These are phyloP conservation scores for Struthidea cinerea DNA, from an alignment of 2,113 vertebrate species.

Conservation along the genomic window DNA sequence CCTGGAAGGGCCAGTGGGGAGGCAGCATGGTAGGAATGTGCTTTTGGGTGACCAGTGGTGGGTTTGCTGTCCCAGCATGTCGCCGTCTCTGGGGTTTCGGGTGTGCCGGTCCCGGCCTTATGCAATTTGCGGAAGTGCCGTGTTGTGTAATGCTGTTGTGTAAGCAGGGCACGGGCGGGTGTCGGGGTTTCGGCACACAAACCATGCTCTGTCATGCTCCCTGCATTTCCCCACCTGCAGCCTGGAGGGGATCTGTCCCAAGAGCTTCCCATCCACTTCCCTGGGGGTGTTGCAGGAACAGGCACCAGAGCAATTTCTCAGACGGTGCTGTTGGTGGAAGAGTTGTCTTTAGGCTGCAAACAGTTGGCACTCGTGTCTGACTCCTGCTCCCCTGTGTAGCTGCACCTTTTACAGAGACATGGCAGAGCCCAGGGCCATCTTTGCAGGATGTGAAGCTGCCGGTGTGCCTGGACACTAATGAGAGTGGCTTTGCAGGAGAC, in stretches of 20 bases:
- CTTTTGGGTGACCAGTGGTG: background rate
- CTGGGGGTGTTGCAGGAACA: fast-evolving
- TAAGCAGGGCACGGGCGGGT: background rate
- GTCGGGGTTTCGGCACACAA: background rate
- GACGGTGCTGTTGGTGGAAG: fast-evolving
- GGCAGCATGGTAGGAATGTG: background rate
- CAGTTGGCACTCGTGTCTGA: background rate
- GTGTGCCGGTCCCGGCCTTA: background rate
- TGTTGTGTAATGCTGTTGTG: constrained; percentile 19
- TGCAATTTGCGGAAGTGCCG: background rate
- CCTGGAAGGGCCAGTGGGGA: background rate
- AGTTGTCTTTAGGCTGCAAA: background rate
- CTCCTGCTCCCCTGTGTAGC: background rate
- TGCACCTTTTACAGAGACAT: background rate
- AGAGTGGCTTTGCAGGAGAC: background rate
- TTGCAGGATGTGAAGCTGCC: background rate
- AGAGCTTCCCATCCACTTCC: background rate
- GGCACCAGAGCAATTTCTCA: background rate
- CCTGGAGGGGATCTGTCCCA: background rate
- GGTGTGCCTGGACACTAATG: background rate
- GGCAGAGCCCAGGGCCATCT: background rate
- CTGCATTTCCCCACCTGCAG: background rate
- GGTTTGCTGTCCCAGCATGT: background rate
- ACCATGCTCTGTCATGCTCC: background rate
- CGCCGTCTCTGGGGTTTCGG: background rate